Conservation (phyloP, 2,797 vertebrate genomes). For the Argentina silus region DNA sequence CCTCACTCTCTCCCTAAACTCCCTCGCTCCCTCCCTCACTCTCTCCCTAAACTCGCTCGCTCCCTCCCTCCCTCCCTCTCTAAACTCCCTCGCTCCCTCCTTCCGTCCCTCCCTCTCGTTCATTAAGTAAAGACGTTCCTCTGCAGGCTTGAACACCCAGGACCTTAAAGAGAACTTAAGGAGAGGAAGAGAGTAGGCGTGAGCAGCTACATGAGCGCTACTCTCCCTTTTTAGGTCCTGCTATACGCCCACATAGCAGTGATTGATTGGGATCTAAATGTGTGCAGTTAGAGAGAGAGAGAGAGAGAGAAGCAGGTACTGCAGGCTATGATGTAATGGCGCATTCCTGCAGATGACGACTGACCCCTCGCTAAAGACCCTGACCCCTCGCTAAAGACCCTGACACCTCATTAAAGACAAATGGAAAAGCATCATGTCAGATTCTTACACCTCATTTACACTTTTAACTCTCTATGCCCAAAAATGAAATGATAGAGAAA, state of each 20-base stretch:
- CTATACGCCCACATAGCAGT: constrained; percentile 21
- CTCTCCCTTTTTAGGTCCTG: constrained; percentile 17
- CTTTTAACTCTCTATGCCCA: constrained; percentile 24
- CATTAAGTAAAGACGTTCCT: neutral
- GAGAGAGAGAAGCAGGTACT: no score
- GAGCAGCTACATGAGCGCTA: constrained; percentile 6
- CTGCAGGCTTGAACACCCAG: constrained; percentile 7
- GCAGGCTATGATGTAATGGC: constrained; percentile 30
- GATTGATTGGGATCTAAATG: constrained; percentile 25
- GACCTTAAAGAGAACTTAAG: constrained; percentile 3
- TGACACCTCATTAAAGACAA: constrained; percentile 52
- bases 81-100: neutral
- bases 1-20: no score
- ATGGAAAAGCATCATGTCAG: constrained; percentile 41
- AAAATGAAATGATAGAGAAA: constrained; percentile 10
- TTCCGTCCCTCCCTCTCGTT: neutral
- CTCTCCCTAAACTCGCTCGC: neutral
- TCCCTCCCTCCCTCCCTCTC: no score
- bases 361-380: constrained; percentile 27
- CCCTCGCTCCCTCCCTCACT: no score
- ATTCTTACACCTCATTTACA: constrained; percentile 55
- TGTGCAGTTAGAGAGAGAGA: constrained; percentile 17
- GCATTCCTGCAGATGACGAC: constrained; percentile 32
- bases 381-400: constrained; percentile 14
- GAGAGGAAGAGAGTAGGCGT: constrained; percentile 15